Percentiles rank a stretch among this genome's conserved stretches.
Evolutionary conservation across 2,888 invertebrate species (phyloP).

Genomic region (Parnassius mnemosyne): DNA sequence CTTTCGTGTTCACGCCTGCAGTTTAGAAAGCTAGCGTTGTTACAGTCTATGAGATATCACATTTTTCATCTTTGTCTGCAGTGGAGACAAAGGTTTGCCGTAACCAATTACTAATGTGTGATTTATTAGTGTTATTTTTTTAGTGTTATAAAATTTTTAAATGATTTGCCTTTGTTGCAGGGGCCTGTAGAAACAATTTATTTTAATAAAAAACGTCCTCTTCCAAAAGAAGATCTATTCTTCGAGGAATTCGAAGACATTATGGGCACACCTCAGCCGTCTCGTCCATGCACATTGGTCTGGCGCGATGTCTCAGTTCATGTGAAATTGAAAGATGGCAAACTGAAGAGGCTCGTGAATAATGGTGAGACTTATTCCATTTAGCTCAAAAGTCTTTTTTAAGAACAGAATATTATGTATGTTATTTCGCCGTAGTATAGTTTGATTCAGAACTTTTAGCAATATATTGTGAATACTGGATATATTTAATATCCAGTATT

Average conservation of each 20-base stretch:
- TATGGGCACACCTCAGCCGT: conserved; percentile 78
- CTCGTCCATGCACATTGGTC: conserved; percentile 85
- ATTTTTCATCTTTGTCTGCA: no score
- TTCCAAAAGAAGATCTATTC: conserved; percentile 47
- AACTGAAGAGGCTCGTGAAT: conserved; percentile 87
- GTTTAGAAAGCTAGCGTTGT: no score
- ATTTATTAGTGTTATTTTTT: not conserved
- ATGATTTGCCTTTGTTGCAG: conserved; percentile 34
- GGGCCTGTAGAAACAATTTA: conserved; percentile 46
- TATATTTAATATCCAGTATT: no score
- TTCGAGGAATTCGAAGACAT: conserved; percentile 66
- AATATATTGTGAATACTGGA: no score
- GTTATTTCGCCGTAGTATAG: no score
- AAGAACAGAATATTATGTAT: no score
- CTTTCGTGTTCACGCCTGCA: no score
- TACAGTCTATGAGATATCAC: no score
- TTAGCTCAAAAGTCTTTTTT: no score
- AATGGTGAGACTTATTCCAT: conserved; percentile 76
- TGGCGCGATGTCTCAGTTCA: conserved; percentile 91
- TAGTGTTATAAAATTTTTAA: not conserved
- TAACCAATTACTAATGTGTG: not conserved
- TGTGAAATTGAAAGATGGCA: conserved; percentile 69
- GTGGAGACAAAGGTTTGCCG: no score
- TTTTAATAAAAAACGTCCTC: conserved; percentile 37
- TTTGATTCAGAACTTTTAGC: no score